Conservation (phyloP, 2,888 invertebrate species). For the Loripinus fragilis region DNA sequence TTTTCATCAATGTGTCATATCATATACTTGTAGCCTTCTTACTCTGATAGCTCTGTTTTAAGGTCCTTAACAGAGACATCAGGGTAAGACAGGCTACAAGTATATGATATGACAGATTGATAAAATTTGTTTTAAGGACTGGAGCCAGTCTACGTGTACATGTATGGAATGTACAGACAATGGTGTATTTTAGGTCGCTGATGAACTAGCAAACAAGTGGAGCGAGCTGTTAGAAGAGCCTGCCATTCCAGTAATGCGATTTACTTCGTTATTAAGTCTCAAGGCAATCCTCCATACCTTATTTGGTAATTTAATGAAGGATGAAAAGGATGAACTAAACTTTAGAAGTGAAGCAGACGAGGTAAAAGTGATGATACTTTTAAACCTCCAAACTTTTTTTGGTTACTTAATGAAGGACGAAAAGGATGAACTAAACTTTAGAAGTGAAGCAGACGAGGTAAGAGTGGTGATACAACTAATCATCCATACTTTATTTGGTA, state of each 20-base stretch:
- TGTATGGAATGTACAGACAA: background rate
- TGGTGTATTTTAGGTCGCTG: conserved; percentile 66
- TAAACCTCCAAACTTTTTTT: conserved; percentile 66
- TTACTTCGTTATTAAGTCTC: conserved; percentile 78
- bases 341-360: background rate
- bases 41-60: no score
- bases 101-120: no score
- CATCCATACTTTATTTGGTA: conserved; percentile 74
- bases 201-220: conserved; percentile 77
- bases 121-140: no score
- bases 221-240: conserved; percentile 72
- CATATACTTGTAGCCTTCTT: no score
- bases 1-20: no score
- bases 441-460: background rate
- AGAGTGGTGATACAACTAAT: background rate
- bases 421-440: background rate
- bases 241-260: conserved; percentile 79
- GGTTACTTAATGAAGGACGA: conserved; percentile 75
- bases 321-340: conserved; percentile 43
- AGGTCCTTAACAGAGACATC: no score
- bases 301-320: conserved; percentile 75
- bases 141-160: no score
- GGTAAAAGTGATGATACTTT: background rate
- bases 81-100: no score
- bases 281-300: conserved; percentile 71